Conservation (phyloP, 2,113 vertebrate species). For the Dipodomys stephensi region DNA sequence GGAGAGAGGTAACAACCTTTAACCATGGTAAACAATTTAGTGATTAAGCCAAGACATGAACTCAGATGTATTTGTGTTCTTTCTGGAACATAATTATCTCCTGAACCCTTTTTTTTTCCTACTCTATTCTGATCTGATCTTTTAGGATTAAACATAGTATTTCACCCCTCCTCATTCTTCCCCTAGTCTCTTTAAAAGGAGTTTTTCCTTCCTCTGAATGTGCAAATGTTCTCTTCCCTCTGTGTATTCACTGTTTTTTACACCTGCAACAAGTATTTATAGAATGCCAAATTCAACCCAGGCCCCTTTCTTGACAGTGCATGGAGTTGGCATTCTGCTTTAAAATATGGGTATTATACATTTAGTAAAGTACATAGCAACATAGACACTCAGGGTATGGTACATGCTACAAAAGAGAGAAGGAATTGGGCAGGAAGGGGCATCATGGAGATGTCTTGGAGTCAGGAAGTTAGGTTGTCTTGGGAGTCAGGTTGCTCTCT, state of each 20-base stretch:
- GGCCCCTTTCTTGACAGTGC: not conserved
- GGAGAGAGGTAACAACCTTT: not conserved
- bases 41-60: not conserved
- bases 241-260: not conserved
- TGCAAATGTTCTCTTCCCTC: not conserved
- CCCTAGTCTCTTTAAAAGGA: not conserved
- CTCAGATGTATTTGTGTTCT: not conserved
- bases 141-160: slow-evolving; percentile 24
- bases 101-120: not conserved
- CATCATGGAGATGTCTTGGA: not conserved
- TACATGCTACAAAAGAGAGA: not conserved
- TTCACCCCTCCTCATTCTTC: not conserved
- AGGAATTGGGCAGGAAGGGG: not conserved
- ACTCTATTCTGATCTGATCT: not conserved
- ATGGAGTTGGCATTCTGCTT: not conserved
- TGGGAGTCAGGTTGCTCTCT: not conserved
- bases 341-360: not conserved
- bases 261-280: not conserved
- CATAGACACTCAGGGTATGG: not conserved
- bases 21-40: not conserved
- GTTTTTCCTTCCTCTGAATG: not conserved
- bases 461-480: not conserved
- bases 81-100: not conserved
- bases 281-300: not conserved
- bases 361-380: not conserved